Base-by-base conservation (phyloP, 2,797 vertebrate species). In the Eremophila alpestris region DNA sequence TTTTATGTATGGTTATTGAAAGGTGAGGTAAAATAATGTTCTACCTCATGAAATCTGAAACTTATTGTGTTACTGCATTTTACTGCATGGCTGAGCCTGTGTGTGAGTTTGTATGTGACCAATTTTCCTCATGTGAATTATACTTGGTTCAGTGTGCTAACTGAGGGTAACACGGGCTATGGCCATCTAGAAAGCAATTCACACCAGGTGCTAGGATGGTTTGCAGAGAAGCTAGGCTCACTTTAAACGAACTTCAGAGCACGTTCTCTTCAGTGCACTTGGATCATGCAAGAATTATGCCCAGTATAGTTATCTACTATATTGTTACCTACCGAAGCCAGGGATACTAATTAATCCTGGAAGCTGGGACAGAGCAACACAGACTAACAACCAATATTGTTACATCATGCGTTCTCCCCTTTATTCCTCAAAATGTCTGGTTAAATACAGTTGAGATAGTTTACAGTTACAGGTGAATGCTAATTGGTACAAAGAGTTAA, bases 181-280 rank as follows among this genome's bases (percentile, higher is more conserved):
- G 15, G 19, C 30, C 9, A 2, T 11, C 17, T 40, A 36, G 34
- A 13, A 63, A 10, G 13, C 46, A 12, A 43, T 64, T 88, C 36
- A 15, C 18, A 30, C 3, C 0, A 3, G 4, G 11, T 51, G 11
- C 22, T 38, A 36, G 16, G 12, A 10, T 27, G 73, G 8, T 23
- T 78, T 26, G 13, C 0, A 3, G 21, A 12, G 18, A 56, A 69
- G 10, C 16, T 62, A 40, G 16, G 18, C 15, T 81, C 9, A 11
- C n/a, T 78, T 55, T 62, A 18, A 32, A 45, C 40, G 41, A 71
- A 55, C 15, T 49, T 87, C 49, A 86, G 54, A 38, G 26, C 54
- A 52, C 2, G 1, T 69, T 83, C 48, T 88, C 34, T 73, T 85
- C 22, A 56, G 62, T 73, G 48, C 11, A 43, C 17, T 45, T 36